A percentile compares a stretch with the other conserved stretches of the same genome.
Evolutionary conservation across 2,888 invertebrate species (phyloP).

Genomic region (Ichneumoninae sp.): DNA sequence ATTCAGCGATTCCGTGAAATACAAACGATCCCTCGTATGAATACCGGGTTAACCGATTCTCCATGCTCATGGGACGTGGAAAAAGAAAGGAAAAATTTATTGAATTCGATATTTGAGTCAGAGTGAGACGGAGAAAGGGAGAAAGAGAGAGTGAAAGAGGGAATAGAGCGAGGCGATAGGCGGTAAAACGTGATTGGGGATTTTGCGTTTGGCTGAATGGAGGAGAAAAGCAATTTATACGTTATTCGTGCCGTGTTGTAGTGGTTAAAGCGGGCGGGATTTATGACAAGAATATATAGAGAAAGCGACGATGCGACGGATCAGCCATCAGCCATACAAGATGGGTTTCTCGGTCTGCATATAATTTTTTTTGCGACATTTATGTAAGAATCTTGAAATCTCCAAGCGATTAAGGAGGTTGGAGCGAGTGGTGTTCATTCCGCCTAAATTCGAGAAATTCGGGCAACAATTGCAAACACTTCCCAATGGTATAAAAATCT

Average conservation of each 20-base stretch:
- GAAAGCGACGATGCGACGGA: background rate
- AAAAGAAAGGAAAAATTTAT: constrained; percentile 18
- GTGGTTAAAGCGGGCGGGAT: constrained; percentile 5
- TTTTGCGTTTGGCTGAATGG: constrained; percentile 26
- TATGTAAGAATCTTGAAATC: background rate
- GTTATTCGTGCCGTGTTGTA: constrained; percentile 52
- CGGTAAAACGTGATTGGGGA: constrained; percentile 33
- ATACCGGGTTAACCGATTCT: constrained; percentile 4
- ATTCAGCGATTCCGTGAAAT: constrained; percentile 10
- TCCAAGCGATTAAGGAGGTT: too few relatives aligned
- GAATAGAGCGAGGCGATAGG: constrained; percentile 13
- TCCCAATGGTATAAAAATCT: too few relatives aligned
- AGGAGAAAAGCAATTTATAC: constrained; percentile 58
- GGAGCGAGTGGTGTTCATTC: too few relatives aligned
- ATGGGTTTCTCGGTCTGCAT: constrained; percentile 8
- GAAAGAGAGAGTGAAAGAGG: background rate
- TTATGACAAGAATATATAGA: constrained; percentile 15
- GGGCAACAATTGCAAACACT: too few relatives aligned
- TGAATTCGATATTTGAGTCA: constrained; percentile 3
- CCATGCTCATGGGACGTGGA: constrained; percentile 6
- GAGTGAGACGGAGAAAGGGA: background rate
- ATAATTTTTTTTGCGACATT: constrained; percentile 8
- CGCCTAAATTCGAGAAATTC: too few relatives aligned
- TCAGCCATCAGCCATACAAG: background rate
- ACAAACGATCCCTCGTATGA: background rate